Base-by-base conservation (phyloP, 1,140 invertebrate genomes). In the Augochlora pura region DNA sequence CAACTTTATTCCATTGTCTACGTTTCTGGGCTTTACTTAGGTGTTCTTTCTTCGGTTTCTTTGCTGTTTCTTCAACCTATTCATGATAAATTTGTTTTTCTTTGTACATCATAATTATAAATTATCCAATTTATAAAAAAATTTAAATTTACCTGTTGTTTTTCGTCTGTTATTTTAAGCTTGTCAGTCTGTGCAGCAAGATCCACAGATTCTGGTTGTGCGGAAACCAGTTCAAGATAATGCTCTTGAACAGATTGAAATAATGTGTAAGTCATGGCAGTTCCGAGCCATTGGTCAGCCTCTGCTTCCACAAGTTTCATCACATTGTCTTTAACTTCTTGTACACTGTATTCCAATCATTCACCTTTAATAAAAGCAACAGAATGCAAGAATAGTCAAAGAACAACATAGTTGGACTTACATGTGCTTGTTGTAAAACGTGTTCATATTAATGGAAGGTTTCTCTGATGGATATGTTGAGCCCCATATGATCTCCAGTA, bases 351-450 rank as follows among this genome's bases (percentile, higher is more conserved):
- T 84, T 76, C 75, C 84, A 88, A 85, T 90, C 83, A 87, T 83
- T 83, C 73, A 82, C 74, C 74, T 87, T 87, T 83, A 82, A 87
- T 81, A 52, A 83, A 84, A 84, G 77, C 68, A 82, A 69, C 78
- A 71, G 66, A 85, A 67, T 85, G 65, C 49, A 86, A 87, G 70
- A 78, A 79, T 63, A 69, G 71, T 86, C 72, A 25, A 16, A 32
- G 16, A 2, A 54, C 38, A 39, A 27, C 12, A 74, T 85, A 18
- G 2, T 39, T 66, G 77, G 88, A 96, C 96, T 96, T 95, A 98
- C 98, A 98, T 92, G 92, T 97, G 96, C 89, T 97, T 97, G 93
- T 99, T 99, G 89, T 98, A 99, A 93, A 99, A 99, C 42, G 97
- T 95, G 88, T 98, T 96, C 93, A 99, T 94, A 92, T 97, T 98